These are phyloP conservation scores for Machimus atricapillus DNA, from an alignment of 2,888 invertebrate genomes.

Conservation along the genomic window DNA sequence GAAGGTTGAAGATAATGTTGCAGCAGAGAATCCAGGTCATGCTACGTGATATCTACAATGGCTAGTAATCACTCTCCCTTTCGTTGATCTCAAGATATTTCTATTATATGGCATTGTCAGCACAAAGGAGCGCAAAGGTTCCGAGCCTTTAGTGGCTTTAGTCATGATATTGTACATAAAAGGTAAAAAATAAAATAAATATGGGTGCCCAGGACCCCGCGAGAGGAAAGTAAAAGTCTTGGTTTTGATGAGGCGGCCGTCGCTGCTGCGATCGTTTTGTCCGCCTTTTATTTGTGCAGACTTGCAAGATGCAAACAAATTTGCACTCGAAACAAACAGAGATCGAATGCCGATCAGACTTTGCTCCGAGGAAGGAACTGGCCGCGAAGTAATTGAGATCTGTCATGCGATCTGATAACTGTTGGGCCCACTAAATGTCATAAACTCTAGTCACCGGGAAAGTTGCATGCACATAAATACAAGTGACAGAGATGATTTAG, in stretches of 20 bases:
- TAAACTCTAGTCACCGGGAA: slow-evolving; percentile 37
- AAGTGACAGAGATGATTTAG: slow-evolving; percentile 28
- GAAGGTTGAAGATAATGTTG: slow-evolving; percentile 35
- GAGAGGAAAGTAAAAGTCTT: slow-evolving; percentile 23
- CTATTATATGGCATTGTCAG: slow-evolving; percentile 23
- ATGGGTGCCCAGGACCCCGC: background rate
- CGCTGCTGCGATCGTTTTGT: background rate
- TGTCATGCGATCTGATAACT: slow-evolving; percentile 42
- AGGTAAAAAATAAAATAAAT: background rate
- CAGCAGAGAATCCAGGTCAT: slow-evolving; percentile 36
- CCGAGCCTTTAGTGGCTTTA: background rate
- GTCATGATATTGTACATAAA: background rate
- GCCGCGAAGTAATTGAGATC: slow-evolving; percentile 33
- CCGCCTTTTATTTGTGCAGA: background rate
- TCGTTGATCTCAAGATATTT: slow-evolving; percentile 37
- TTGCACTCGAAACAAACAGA: background rate
- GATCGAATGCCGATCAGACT: slow-evolving; percentile 13
- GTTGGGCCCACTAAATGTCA: slow-evolving; percentile 32
- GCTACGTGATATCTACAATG: slow-evolving; percentile 32
- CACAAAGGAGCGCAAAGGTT: slow-evolving; percentile 16
- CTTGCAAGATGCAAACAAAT: background rate
- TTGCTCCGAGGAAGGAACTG: background rate
- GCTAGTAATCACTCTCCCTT: slow-evolving; percentile 40
- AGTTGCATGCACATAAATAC: slow-evolving; percentile 42
- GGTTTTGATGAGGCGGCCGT: background rate